These are phyloP conservation scores for Acanthochromis polyacanthus DNA, from an alignment of 2,113 vertebrate species.

Conservation along the genomic window DNA sequence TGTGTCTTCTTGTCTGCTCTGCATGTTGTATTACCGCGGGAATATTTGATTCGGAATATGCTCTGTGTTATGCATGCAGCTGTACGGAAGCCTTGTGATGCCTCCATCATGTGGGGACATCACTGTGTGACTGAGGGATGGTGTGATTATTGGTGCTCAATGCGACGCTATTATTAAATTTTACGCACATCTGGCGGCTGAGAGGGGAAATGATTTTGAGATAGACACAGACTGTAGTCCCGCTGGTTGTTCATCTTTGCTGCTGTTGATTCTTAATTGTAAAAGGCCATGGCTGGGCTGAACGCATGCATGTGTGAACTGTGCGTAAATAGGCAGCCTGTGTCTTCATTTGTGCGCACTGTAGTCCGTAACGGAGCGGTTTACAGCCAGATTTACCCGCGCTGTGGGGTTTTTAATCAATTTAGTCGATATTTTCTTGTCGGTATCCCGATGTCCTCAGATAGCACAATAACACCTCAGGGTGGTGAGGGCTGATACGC, in stretches of 20 bases:
- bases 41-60: slow-evolving; percentile 81
- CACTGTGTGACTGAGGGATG: neutral
- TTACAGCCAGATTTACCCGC: slow-evolving; percentile 40
- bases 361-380: slow-evolving; percentile 24
- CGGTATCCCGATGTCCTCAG: slow-evolving; percentile 74
- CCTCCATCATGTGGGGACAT: neutral
- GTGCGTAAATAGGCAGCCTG: slow-evolving; percentile 28
- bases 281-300: slow-evolving; percentile 25
- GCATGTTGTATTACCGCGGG: slow-evolving; percentile 84
- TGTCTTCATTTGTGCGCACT: slow-evolving; percentile 55
- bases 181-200: neutral
- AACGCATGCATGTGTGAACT: slow-evolving; percentile 28
- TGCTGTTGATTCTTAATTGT: slow-evolving; percentile 45
- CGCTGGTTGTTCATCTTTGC: slow-evolving; percentile 17
- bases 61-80: slow-evolving; percentile 57
- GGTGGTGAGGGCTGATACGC: slow-evolving; percentile 66
- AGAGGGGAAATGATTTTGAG: too few relatives aligned
- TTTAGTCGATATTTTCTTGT: slow-evolving; percentile 78
- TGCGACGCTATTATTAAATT: neutral
- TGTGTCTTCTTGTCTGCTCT: slow-evolving; percentile 80
- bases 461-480: slow-evolving; percentile 74
- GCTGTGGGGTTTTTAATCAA: slow-evolving; percentile 75
- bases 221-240: neutral
- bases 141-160: neutral
- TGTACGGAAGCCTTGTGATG: slow-evolving; percentile 23